Conservation (phyloP, 1,140 invertebrate species). For the Globodera ellingtonae region DNA sequence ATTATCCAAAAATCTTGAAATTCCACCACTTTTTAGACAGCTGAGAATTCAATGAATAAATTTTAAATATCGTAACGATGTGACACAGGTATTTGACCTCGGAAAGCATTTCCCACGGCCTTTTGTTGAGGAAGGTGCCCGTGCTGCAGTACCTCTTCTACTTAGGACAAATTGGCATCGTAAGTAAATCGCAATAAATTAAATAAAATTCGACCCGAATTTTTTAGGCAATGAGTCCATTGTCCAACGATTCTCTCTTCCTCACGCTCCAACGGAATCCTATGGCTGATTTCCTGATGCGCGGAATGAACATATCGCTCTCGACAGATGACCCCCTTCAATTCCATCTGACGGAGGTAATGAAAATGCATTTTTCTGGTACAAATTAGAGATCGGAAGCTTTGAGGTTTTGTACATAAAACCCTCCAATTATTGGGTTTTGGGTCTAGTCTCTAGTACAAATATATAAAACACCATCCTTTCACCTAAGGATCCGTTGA, state of each 20-base stretch:
- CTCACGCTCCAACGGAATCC: constrained; percentile 98
- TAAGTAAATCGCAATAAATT: neutral
- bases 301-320: constrained; percentile 88
- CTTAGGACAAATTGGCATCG: constrained; percentile 93
- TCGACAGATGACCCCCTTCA: constrained; percentile 98
- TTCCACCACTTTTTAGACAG: no score
- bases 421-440: no score
- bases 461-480: neutral
- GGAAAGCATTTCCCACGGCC: constrained; percentile 97
- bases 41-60: no score
- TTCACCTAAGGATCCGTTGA: constrained; percentile 81
- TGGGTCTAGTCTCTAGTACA: no score
- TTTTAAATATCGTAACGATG: constrained; percentile 29
- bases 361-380: neutral
- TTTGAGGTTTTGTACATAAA: no score
- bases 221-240: constrained; percentile 82
- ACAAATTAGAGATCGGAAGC: no score
- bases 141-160: constrained; percentile 98
- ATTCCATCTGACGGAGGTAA: constrained; percentile 96
- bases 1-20: no score
- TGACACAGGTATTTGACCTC: constrained; percentile 82
- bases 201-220: neutral
- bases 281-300: constrained; percentile 90
- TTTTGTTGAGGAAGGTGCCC: constrained; percentile 91
- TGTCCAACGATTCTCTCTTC: constrained; percentile 97